Conservation (phyloP, 2,888 invertebrate species). For the Chirona hameri region DNA sequence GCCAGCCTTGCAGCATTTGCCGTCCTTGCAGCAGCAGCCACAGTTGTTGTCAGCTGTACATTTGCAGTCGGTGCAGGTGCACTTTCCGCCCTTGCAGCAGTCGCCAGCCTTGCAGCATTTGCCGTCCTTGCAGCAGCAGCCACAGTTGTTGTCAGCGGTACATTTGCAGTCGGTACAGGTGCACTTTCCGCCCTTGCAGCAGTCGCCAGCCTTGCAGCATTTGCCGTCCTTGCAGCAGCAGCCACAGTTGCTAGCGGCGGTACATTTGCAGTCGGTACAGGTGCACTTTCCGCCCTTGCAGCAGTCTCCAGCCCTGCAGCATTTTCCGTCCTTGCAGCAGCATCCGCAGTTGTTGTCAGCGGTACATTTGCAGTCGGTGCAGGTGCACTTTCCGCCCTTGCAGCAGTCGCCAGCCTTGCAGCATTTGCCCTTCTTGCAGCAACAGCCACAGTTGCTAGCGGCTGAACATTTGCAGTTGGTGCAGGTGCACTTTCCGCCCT, state of each 20-base stretch:
- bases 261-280: neutral
- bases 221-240: too few relatives aligned
- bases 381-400: neutral
- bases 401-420: neutral
- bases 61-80: neutral
- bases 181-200: too few relatives aligned
- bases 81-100: neutral
- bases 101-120: neutral
- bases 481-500: neutral
- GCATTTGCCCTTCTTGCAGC: slow-evolving; percentile 6
- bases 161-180: too few relatives aligned
- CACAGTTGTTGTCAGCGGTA: too few relatives aligned
- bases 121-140: neutral
- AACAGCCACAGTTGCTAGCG: neutral
- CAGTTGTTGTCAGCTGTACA: neutral
- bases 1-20: neutral
- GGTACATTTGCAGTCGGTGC: neutral
- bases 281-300: neutral
- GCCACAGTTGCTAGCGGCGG: neutral
- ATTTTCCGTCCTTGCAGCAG: slow-evolving; percentile 1
- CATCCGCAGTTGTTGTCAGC: neutral
- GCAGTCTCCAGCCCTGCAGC: neutral
- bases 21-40: neutral
- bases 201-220: too few relatives aligned
- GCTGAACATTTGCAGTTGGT: neutral